phyloP scores from a whole-genome alignment of 2,888 invertebrate genomes.

The Leptinotarsa juncta region DNA sequence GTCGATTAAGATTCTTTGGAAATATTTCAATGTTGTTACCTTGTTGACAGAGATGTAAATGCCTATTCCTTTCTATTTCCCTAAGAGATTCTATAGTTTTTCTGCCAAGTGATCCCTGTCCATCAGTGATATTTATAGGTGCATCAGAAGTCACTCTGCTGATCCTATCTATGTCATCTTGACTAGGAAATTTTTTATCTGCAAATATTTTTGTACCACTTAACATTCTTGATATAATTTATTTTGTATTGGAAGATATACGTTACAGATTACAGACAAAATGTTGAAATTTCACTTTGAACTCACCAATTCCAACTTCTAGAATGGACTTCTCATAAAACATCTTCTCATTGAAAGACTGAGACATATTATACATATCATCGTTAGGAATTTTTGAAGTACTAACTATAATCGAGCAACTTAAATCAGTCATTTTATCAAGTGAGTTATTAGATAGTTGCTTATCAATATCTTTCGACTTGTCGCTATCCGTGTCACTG shows the following conservation, averaged over 20 bases:
- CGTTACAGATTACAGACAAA: neutral
- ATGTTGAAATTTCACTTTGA: neutral
- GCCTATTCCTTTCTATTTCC: slow-evolving; percentile 89
- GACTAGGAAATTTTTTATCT: slow-evolving; percentile 72
- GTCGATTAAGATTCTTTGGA: too few species aligned
- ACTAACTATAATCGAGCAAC: slow-evolving; percentile 62
- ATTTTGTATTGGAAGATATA: too few species aligned
- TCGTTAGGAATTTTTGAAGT: slow-evolving; percentile 54
- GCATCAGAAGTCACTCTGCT: slow-evolving; percentile 89
- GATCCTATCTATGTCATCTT: slow-evolving; percentile 88
- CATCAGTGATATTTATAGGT: slow-evolving; percentile 78
- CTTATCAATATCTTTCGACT: slow-evolving; percentile 67
- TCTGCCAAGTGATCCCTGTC: slow-evolving; percentile 77
- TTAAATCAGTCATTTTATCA: slow-evolving; percentile 58
- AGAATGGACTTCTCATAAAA: slow-evolving; percentile 63
- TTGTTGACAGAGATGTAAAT: slow-evolving; percentile 89
- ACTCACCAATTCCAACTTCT: slow-evolving; percentile 59
- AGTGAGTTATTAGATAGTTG: slow-evolving; percentile 49
- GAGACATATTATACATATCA: slow-evolving; percentile 62
- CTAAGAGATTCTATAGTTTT: slow-evolving; percentile 87
- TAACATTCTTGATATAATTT: too few species aligned
- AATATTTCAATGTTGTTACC: slow-evolving; percentile 69
- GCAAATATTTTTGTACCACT: slow-evolving; percentile 26
- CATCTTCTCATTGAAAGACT: slow-evolving; percentile 64
- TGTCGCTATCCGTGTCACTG: slow-evolving; percentile 68